Conservation (phyloP, 2,113 vertebrate species). For the Rhizomys pruinosus region DNA sequence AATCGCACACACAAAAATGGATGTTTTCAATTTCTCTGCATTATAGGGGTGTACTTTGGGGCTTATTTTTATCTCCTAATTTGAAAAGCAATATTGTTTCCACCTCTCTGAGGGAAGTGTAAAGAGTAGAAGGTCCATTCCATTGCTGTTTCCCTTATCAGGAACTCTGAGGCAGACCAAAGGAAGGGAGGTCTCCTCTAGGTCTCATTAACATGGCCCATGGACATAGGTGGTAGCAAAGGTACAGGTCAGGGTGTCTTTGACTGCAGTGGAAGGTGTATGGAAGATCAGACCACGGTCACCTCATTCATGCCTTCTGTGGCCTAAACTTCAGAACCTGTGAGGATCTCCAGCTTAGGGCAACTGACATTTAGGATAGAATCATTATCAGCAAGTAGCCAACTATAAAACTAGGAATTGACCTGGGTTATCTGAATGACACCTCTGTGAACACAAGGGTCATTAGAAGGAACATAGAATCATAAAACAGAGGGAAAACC, state of each 20-base stretch:
- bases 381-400: neutral
- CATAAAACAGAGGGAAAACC: neutral
- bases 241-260: neutral
- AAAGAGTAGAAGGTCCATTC: neutral
- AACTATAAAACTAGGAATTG: neutral
- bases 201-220: neutral
- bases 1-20: neutral
- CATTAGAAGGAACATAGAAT: neutral
- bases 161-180: neutral
- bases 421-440: neutral
- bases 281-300: neutral
- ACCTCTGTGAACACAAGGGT: neutral
- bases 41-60: neutral
- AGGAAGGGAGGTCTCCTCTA: too few species aligned
- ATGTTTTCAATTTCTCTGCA: neutral
- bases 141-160: neutral
- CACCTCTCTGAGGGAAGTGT: neutral
- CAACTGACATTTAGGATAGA: neutral
- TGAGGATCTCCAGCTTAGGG: neutral
- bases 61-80: neutral
- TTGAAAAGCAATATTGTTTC: neutral
- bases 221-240: neutral
- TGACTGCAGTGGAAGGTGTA: neutral
- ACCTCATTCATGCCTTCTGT: neutral
- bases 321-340: neutral